Base-by-base conservation (phyloP, 2,113 vertebrate genomes). In the Porphyrio hochstetteri region DNA sequence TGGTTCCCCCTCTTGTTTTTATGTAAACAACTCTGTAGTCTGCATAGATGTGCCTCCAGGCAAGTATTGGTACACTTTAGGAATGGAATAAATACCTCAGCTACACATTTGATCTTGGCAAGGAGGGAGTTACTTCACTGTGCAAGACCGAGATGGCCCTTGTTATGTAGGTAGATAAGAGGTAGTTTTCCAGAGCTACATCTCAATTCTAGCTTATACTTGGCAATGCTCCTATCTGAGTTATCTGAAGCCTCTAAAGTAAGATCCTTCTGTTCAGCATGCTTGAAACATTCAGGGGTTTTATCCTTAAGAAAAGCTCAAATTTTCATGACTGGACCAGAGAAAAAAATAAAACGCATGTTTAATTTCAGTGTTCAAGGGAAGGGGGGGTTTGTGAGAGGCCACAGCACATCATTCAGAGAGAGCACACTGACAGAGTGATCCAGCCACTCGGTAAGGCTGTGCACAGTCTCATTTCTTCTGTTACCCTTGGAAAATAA, bases 21-120 rank as follows among this genome's bases (percentile, higher is more conserved):
- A 65, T 8, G 31, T 91, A 88, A 93, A 93, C 48, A 86, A 29
- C 23, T 24, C 38, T 35, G 14, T 24, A 76, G 40, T 25, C 36
- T 44, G 13, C 44, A 42, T 64, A 71, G 42, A 35, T 77, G 55
- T 80, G 87, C 71, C 87, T 83, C 46, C 42, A 92, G 85, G 94
- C 75, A 55, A 35, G 8, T 38, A 60, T 9, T 82, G 33, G 74
- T 77, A 56, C 33, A 35, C 55, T 86, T 86, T 52, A 79, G 74
- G 67, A 91, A 79, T 44, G 29, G 64, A 94, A 65, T 86, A 93
- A 89, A 94, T 77, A 84, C 24, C 61, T 95, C 57, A 86, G 24
- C 36, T 67, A 64, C 46, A 77, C 20, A 76, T 61, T 82, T 89
- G 52, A 56, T 93, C 74, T 81, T 69, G 61, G 52, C 44, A 75